Evolutionary conservation across 2,888 invertebrate genomes (phyloP), one percentile per base, ranked within the genome.

Genomic region (Pardosa pseudoannulata): DNA sequence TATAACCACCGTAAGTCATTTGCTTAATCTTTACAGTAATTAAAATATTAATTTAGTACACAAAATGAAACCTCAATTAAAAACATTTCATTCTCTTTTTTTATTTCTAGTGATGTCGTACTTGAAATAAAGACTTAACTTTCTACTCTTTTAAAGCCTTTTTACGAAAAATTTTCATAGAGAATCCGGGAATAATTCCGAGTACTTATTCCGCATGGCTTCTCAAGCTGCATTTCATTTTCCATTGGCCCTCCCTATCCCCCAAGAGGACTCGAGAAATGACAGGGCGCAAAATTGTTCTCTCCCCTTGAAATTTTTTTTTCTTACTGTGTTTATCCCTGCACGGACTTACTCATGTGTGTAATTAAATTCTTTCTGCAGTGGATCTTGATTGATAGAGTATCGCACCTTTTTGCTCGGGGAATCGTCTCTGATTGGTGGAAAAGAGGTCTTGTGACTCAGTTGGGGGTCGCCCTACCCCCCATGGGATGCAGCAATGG

Each of bases 311-410:
- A 7, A 32, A 50, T 65, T 46, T 67, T 73, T 64, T n/a, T 32
- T 65, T 28, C n/a, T 2, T 56, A 2, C 23, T 5, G 23, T 56
- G 56, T 56, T 56, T 56, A 56, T 56, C 23, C 56, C 13, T 1
- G 56, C 56, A 56, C 56, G 76, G 72, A 88, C 88, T 85, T 88
- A 88, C 88, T 88, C 80, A 85, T 88, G 88, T 88, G 88, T 88
- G 88, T 88, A 88, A 88, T 88, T 88, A 88, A 88, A 88, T 88
- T 88, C 88, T 83, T 88, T 87, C 73, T 87, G 76, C 87, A 75
- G 79, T 27, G 74, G 74, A 79, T 74, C 79, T 79, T 86, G 79
- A 86, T 86, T 50, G 85, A 86, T 86, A 32, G 83, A 67, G 73
- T 62, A 39, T 62, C 27, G 70, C 23, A 79, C 85, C 79, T 79